Conservation (phyloP, 30 jellyfish, hydroid and myxozoan species). For the Hydractinia echinata region DNA sequence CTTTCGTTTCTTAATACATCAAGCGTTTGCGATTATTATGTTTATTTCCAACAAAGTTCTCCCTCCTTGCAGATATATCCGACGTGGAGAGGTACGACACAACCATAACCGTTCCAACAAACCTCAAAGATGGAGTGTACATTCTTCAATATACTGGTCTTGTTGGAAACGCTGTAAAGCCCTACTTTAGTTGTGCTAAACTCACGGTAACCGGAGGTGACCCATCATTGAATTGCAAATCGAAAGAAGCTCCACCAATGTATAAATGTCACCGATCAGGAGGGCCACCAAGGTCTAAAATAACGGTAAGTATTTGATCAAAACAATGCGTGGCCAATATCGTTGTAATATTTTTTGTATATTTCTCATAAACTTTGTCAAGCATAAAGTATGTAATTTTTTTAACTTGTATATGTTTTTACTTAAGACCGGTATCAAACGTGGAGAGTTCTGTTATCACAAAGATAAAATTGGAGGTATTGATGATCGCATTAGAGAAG, state of each 20-base stretch:
- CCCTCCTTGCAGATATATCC: neutral
- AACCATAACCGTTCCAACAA: conserved; percentile 37
- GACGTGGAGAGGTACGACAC: conserved; percentile 48
- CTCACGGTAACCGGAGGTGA: conserved; percentile 40
- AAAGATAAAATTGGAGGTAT: conserved; percentile 30
- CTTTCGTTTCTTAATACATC: too few species aligned
- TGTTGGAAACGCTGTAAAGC: conserved; percentile 43
- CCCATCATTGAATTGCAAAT: conserved; percentile 22
- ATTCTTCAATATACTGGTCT: conserved; percentile 21
- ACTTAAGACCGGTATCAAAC: conserved; percentile 14
- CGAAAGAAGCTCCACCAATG: neutral
- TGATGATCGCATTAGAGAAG: conserved; percentile 35
- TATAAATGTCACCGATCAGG: conserved; percentile 30
- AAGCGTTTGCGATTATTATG: too few species aligned
- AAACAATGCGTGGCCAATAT: neutral
- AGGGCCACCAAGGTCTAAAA: conserved; percentile 28
- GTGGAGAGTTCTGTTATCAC: conserved; percentile 42
- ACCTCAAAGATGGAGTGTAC: conserved; percentile 39
- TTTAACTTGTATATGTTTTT: too few species aligned
- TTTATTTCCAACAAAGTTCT: too few species aligned
- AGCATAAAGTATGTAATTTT: neutral
- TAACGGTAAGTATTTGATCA: conserved; percentile 2
- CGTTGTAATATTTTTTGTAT: neutral
- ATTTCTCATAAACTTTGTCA: too few species aligned
- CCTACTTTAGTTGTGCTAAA: conserved; percentile 57